phyloP scores from a whole-genome alignment of 2,113 vertebrate genomes.

The Apeltes quadracus region DNA sequence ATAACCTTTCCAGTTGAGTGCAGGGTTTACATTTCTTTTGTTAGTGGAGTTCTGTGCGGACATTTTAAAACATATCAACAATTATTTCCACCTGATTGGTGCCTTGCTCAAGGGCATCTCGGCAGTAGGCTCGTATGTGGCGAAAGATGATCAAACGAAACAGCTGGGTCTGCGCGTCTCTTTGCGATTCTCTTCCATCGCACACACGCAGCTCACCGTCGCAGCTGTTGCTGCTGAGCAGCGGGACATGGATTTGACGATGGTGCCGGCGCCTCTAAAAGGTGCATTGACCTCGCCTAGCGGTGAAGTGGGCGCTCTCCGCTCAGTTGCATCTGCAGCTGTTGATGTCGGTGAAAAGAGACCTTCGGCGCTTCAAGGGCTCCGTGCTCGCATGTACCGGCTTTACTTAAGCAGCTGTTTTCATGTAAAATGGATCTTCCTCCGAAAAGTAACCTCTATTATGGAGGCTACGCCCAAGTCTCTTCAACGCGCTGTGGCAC shows the following conservation, averaged over 20 bases:
- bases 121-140: no score
- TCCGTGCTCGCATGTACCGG: slow-evolving; percentile 24
- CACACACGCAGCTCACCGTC: background rate
- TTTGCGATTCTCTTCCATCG: background rate
- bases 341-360: slow-evolving; percentile 47
- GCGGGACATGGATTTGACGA: no score
- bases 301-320: slow-evolving; percentile 35
- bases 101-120: slow-evolving; percentile 23
- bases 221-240: no score
- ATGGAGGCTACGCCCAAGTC: slow-evolving; percentile 29
- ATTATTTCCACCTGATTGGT: slow-evolving; percentile 1
- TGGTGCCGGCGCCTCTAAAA: no score
- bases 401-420: slow-evolving; percentile 54
- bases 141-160: no score
- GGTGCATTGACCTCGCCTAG: slow-evolving; percentile 42
- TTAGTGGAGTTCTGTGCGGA: background rate
- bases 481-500: slow-evolving; percentile 29
- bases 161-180: no score
- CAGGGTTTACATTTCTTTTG: background rate
- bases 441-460: slow-evolving; percentile 45
- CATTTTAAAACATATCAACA: background rate
- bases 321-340: slow-evolving; percentile 53
- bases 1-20: background rate
- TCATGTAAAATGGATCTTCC: slow-evolving; percentile 49
- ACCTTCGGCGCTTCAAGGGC: slow-evolving; percentile 11